These are phyloP conservation scores for Euura saliciscinereae DNA, from an alignment of 1,140 invertebrate genomes.

Conservation along the genomic window DNA sequence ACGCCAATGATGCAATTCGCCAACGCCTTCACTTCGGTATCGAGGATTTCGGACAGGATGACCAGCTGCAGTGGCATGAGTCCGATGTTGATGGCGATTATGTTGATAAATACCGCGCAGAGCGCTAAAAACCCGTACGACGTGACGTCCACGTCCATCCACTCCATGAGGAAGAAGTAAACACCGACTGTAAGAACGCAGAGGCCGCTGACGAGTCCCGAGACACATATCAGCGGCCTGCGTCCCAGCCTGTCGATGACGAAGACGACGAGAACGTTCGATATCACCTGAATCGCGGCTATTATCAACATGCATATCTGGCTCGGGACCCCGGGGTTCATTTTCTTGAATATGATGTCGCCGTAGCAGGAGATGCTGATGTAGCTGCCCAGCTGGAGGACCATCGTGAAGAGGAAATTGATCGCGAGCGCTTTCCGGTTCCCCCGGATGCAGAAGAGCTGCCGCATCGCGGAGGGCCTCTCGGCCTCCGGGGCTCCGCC, in stretches of 20 bases:
- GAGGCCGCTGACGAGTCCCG: constrained; percentile 31
- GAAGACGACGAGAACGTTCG: constrained; percentile 37
- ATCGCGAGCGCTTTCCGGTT: constrained; percentile 71
- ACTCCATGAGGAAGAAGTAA: constrained; percentile 65
- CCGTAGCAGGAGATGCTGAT: constrained; percentile 74
- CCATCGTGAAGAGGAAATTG: constrained; percentile 66
- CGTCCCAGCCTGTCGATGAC: constrained; percentile 60
- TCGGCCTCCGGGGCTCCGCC: neutral
- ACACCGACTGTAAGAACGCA: constrained; percentile 61
- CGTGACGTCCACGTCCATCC: constrained; percentile 18
- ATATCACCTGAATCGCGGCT: constrained; percentile 55
- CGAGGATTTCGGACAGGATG: constrained; percentile 74
- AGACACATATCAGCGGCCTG: constrained; percentile 57
- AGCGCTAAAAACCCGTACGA: constrained; percentile 64
- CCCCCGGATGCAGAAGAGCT: constrained; percentile 62
- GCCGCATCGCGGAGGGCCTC: constrained; percentile 43
- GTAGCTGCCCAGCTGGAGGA: constrained; percentile 75
- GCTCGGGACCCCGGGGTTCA: constrained; percentile 55
- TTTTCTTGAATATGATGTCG: constrained; percentile 72
- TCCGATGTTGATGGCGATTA: constrained; percentile 71
- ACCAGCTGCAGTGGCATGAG: constrained; percentile 72
- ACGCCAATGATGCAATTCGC: constrained; percentile 71
- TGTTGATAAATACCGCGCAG: constrained; percentile 65
- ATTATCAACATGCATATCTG: constrained; percentile 53
- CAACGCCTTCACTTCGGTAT: constrained; percentile 69